Evolutionary conservation across 2,113 vertebrate species (phyloP), one percentile per base, ranked within the genome.

Genomic region (Aramus guarauna): DNA sequence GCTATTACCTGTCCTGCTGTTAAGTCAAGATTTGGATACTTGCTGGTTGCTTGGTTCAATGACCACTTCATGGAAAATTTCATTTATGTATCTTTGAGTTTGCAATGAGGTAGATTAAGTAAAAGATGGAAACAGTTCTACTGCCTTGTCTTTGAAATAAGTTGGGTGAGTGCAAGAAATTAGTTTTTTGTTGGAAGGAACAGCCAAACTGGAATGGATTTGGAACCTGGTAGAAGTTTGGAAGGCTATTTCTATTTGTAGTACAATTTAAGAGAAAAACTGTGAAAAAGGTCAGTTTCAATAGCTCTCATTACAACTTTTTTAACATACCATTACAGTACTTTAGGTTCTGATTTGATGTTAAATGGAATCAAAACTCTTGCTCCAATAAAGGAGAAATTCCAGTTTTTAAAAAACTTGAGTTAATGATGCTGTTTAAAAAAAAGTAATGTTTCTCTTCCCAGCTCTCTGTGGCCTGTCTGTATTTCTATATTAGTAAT

Each of bases 101-200:
- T 63, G 9, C 12, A 58, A 9, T 52, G 9, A 66, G 8, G 23
- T 59, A 56, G 7, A 56, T 50, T 45, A 81, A 62, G 36, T 34
- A 60, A 71, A 39, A 45, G 29, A 53, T 5, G 1, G 20, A 43
- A 48, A n/a, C 4, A 60, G 23, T 64, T 60, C 7, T 39, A 4
- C 9, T 67, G 8, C 11, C 5, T 56, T 11, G 12, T 60, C 3
- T 32, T 48, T 45, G 41, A 19, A 66, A 36, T 45, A 85, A 52
- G 3, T 36, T 37, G 12, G 4, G 2, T 36, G n/a, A 4, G 8
- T 47, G 24, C 14, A 93, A 56, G 24, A 56, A 18, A 48, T 24
- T 3, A 0, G 2, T 22, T 43, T 90, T 59, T 53, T 2, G 0
- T 39, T 52, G 39, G 9, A 85, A 80, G 6, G 16, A 91, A 53